phyloP scores from a whole-genome alignment of 2,888 invertebrate species.

The Mellilla xanthometata region DNA sequence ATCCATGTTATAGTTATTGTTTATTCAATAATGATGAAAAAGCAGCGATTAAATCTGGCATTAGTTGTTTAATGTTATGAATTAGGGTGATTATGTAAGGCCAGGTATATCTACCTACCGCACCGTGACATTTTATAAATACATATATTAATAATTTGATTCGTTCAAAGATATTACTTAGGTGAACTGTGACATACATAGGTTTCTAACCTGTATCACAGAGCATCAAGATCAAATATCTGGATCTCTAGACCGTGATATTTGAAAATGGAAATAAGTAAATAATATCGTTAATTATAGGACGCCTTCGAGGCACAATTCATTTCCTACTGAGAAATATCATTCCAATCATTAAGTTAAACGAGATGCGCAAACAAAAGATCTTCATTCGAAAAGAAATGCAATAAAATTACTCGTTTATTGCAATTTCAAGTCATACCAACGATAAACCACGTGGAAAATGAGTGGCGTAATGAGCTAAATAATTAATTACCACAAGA shows the following conservation, averaged over 20 bases:
- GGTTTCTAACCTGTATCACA: too few species aligned
- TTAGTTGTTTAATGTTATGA: too few species aligned
- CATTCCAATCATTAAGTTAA: slow-evolving; percentile 1
- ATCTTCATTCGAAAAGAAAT: slow-evolving; percentile 1
- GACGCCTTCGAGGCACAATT: neutral
- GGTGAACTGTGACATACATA: neutral
- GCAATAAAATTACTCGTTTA: neutral
- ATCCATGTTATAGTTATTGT: too few species aligned
- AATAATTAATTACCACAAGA: slow-evolving; percentile 17
- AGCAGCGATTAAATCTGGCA: too few species aligned
- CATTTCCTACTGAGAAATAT: neutral
- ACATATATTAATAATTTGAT: too few species aligned
- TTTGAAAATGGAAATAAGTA: slow-evolving; percentile 3
- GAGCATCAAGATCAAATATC: slow-evolving; percentile 6
- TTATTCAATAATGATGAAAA: too few species aligned
- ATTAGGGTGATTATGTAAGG: too few species aligned
- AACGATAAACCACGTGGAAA: slow-evolving; percentile 18
- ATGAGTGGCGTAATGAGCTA: slow-evolving; percentile 7
- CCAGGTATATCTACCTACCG: too few species aligned
- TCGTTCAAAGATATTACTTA: too few species aligned
- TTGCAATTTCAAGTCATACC: slow-evolving; percentile 1
- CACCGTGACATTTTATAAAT: too few species aligned
- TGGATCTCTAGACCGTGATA: slow-evolving; percentile 1
- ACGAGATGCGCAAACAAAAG: slow-evolving; percentile 4
- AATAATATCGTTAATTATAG: neutral